These are phyloP conservation scores for Luperina nickerlii DNA, from an alignment of 2,888 invertebrate species.

Conservation along the genomic window DNA sequence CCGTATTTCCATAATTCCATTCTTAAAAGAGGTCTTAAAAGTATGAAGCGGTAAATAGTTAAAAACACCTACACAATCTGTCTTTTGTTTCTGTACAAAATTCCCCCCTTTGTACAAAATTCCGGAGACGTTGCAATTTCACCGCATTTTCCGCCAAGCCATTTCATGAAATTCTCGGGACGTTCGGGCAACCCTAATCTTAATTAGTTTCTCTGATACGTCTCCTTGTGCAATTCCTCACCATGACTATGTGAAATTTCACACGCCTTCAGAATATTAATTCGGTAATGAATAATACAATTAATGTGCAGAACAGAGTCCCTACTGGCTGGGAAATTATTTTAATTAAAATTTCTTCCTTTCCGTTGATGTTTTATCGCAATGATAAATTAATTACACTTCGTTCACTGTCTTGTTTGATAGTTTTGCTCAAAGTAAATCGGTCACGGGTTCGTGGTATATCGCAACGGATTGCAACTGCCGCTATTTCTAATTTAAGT, in stretches of 20 bases:
- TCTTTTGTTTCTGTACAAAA: constrained; percentile 8
- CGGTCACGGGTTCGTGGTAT: constrained; percentile 33
- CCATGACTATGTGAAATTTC: constrained; percentile 60
- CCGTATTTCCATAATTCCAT: not conserved
- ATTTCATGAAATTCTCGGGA: constrained; percentile 23
- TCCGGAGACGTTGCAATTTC: constrained; percentile 15
- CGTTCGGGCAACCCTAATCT: constrained; percentile 42
- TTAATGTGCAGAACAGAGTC: constrained; percentile 48
- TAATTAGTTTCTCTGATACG: constrained; percentile 57
- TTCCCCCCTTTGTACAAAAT: constrained; percentile 3
- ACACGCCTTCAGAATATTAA: constrained; percentile 57
- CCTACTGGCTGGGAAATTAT: constrained; percentile 44
- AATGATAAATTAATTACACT: constrained; percentile 28
- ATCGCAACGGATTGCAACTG: constrained; percentile 49
- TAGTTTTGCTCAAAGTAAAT: constrained; percentile 24
- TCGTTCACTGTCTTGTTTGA: constrained; percentile 10
- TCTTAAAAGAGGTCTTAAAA: not conserved
- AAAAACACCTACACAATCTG: constrained; percentile 1
- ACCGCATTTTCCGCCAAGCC: not conserved
- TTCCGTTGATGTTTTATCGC: constrained; percentile 21
- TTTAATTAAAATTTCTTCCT: constrained; percentile 55
- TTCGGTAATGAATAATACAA: constrained; percentile 59
- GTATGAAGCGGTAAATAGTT: not conserved
- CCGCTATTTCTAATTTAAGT: constrained; percentile 45
- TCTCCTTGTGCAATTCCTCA: constrained; percentile 51